phyloP scores from a whole-genome alignment of 2,888 invertebrate species.

The Clanis bilineata region DNA sequence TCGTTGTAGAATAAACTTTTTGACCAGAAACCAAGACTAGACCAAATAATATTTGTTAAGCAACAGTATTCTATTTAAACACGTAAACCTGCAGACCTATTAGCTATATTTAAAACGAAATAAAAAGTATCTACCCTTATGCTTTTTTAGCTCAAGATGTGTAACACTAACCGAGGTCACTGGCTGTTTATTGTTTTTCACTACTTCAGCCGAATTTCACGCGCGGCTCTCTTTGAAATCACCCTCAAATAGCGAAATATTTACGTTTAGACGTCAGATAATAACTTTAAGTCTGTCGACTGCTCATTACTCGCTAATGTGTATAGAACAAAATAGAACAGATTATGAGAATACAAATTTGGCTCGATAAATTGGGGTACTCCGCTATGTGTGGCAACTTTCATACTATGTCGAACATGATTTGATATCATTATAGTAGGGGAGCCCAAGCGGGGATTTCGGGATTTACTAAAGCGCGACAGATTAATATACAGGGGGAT shows the following conservation, averaged over 20 bases:
- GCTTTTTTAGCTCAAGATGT: constrained; percentile 36
- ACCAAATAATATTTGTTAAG: background rate
- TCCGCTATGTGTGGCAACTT: constrained; percentile 21
- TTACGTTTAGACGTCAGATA: constrained; percentile 61
- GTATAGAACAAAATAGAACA: constrained; percentile 63
- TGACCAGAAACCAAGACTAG: background rate
- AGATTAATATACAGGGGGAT: no score
- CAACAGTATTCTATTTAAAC: background rate
- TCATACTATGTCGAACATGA: constrained; percentile 19
- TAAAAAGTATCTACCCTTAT: constrained; percentile 28
- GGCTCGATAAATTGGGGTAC: constrained; percentile 25
- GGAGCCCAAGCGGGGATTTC: no score
- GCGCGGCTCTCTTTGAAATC: constrained; percentile 66
- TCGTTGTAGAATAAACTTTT: background rate
- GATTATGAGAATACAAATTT: constrained; percentile 35
- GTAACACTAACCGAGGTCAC: constrained; percentile 50
- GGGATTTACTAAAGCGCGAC: no score
- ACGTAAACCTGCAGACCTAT: background rate
- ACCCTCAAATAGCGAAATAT: constrained; percentile 62
- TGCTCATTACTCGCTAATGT: constrained; percentile 65
- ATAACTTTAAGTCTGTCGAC: constrained; percentile 69
- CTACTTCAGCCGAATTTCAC: constrained; percentile 57
- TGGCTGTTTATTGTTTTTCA: constrained; percentile 63
- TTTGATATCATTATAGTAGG: constrained; percentile 9
- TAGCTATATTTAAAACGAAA: constrained; percentile 9